phyloP scores from a whole-genome alignment of 2,888 invertebrate species.

The Drosophila acutilabella region DNA sequence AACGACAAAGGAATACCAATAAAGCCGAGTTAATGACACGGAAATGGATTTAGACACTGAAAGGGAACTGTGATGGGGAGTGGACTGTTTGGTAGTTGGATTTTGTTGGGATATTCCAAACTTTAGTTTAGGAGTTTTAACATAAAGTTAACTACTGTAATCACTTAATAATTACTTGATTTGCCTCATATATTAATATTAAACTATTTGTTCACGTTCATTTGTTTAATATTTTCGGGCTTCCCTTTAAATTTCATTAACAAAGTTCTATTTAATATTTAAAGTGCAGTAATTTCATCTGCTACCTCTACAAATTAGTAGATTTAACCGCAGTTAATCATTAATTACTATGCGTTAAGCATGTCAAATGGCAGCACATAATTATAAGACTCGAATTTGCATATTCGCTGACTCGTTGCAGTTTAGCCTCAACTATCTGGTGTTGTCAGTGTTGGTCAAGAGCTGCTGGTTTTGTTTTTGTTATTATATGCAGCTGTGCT shows the following conservation, averaged over 20 bases:
- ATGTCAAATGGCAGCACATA: slow-evolving; percentile 29
- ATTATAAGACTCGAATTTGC: slow-evolving; percentile 56
- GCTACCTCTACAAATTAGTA: background rate
- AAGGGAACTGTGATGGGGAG: background rate
- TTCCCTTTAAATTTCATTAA: no score
- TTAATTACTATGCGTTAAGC: slow-evolving; percentile 1
- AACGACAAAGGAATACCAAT: background rate
- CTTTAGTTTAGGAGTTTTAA: no score
- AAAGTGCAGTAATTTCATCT: background rate
- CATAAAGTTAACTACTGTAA: no score
- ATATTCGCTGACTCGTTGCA: slow-evolving; percentile 13
- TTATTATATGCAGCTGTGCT: slow-evolving; percentile 29
- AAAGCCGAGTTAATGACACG: background rate
- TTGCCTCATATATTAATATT: no score
- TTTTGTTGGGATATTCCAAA: no score
- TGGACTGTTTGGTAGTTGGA: background rate
- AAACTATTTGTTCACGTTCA: no score
- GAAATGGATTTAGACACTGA: background rate
- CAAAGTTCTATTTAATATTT: no score
- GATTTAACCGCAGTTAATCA: slow-evolving; percentile 16
- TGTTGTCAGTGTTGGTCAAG: slow-evolving; percentile 61
- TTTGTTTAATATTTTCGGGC: no score
- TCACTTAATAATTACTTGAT: no score
- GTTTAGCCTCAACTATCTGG: slow-evolving; percentile 28
- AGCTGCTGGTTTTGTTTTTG: slow-evolving; percentile 12